Evolutionary conservation across 2,888 invertebrate species (phyloP).

Genomic region (Ochropacha duplaris): DNA sequence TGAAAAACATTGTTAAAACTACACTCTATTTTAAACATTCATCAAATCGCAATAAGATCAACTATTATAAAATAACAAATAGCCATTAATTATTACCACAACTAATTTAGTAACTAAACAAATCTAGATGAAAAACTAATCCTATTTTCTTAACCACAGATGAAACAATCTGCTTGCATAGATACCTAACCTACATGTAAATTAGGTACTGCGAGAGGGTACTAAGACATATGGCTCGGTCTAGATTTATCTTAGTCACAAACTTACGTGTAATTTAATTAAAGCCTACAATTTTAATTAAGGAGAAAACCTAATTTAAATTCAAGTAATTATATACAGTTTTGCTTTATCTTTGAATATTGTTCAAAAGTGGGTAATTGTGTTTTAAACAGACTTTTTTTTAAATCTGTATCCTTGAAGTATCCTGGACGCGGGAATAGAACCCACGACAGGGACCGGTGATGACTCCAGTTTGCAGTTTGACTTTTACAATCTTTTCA

Average conservation of each 20-base stretch:
- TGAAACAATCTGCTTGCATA: not conserved
- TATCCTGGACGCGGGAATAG: no score
- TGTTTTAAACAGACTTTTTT: no score
- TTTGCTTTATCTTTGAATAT: not conserved
- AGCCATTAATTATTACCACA: not conserved
- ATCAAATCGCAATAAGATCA: not conserved
- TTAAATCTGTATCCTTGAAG: no score
- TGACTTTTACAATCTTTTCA: no score
- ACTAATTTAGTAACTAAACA: not conserved
- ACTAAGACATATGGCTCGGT: not conserved
- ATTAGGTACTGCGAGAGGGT: not conserved
- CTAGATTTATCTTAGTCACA: constrained; percentile 3
- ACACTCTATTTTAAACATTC: not conserved
- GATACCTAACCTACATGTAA: no score
- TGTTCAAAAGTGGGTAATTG: not conserved
- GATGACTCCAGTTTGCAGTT: no score
- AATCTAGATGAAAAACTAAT: not conserved
- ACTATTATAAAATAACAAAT: not conserved
- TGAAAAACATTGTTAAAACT: not conserved
- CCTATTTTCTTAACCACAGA: not conserved
- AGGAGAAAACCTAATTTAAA: not conserved
- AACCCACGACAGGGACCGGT: no score
- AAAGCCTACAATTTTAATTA: constrained; percentile 1
- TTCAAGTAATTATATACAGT: not conserved
- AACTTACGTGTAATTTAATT: constrained; percentile 2